Base-by-base conservation (phyloP, 2,797 vertebrate species). In the Sebastes cheni region DNA sequence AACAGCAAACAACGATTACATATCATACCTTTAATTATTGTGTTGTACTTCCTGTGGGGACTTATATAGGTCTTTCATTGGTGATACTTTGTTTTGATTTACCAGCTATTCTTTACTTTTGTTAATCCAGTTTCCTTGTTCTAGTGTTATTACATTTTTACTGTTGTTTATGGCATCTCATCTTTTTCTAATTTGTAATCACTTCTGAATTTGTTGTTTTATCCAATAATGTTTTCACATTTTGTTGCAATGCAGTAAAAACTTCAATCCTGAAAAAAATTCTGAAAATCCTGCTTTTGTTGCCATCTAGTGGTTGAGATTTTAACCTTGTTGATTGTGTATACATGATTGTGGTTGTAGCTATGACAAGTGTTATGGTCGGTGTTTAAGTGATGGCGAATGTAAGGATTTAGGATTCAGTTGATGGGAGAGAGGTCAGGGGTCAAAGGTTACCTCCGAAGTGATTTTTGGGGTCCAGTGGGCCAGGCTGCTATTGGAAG, bases 401-500 rank as follows among this genome's bases (percentile, higher is more conserved):
- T 52, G 25, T 30, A 0, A 20, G 42, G 39, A 32, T 61, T 60
- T 11, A 36, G 30, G 22, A 77, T 9, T 50, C 16, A 14, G 39
- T 20, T 50, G 22, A 22, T 4, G 12, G 4, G 12, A 64, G 20
- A 50, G n/a, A 11, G 20, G 4, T 30, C 8, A 25, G 22, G 39
- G n/a, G 16, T 67, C 20, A 66, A n/a, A 64, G 5, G 10, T 91
- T 83, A 95, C 94, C 92, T 86, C 69, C 10, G 67, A 13, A 14
- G 27, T 10, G 4, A 39, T 75, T 27, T 87, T 73, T 20, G 90
- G 91, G 18, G 25, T 85, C 94, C 94, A 95, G 7, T 54, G 50
- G 9, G 89, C 91, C 56, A 95, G 42, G 30, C 86, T 92, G 81
- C 94, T 95, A 5, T 84, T 79, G 7, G 90, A 89, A 3, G 95